Conservation (phyloP, 2,888 invertebrate species). For the Erebia aethiops region DNA sequence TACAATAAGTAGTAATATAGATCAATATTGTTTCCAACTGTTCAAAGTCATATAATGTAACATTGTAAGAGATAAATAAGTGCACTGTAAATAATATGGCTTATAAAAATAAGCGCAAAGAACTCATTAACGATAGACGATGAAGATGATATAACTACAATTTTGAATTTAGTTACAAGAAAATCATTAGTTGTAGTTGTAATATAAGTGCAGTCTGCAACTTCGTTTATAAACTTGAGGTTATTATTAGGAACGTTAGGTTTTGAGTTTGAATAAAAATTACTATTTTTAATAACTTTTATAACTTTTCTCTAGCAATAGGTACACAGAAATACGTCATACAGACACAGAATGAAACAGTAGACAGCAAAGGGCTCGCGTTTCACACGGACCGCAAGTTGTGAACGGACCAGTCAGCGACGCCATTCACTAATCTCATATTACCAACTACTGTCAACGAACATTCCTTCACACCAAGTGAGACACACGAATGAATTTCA, state of each 20-base stretch:
- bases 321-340: too few species aligned
- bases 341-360: conserved; percentile 22
- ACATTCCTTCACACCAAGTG: conserved; percentile 45
- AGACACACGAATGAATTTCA: conserved; percentile 22
- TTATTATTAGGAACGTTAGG: background rate
- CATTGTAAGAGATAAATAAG: background rate
- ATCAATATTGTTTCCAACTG: background rate
- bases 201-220: background rate
- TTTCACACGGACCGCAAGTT: conserved; percentile 53
- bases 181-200: background rate
- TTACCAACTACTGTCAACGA: conserved; percentile 48
- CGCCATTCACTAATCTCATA: conserved; percentile 59
- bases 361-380: conserved; percentile 34
- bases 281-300: too few species aligned
- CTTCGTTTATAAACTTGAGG: background rate
- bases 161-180: background rate
- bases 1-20: background rate
- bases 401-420: conserved; percentile 47
- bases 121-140: conserved; percentile 9
- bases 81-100: background rate
- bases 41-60: background rate
- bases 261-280: background rate
- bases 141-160: background rate
- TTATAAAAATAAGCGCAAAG: conserved; percentile 10
- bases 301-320: too few species aligned